phyloP scores from a whole-genome alignment of 2,113 vertebrate species.

The Circaetus gallicus region DNA sequence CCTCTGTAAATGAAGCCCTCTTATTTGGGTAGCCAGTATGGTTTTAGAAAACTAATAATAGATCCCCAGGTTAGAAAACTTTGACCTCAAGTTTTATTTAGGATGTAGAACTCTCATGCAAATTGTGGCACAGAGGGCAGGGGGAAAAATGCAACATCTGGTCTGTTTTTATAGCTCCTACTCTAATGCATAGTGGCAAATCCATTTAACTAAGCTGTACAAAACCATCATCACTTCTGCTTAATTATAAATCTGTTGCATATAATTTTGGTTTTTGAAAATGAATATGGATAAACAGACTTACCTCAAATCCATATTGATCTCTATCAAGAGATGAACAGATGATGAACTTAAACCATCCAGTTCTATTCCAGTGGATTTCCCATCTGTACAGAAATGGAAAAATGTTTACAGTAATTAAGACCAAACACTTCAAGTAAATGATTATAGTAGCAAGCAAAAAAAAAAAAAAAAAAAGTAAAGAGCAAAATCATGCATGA shows the following conservation, averaged over 20 bases:
- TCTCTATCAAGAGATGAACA: constrained; percentile 43
- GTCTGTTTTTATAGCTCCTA: constrained; percentile 1
- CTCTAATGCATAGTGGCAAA: constrained; percentile 13
- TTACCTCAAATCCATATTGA: constrained; percentile 58
- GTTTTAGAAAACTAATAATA: background rate
- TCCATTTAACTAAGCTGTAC: constrained; percentile 41
- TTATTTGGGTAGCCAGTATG: background rate
- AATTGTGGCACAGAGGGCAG: background rate
- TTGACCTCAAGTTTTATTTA: background rate
- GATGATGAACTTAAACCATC: constrained; percentile 44
- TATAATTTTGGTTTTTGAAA: constrained; percentile 25
- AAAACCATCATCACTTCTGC: constrained; percentile 36
- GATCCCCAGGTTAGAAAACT: background rate
- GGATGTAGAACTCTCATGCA: background rate
- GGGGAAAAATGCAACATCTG: background rate
- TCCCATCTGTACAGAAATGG: constrained; percentile 30
- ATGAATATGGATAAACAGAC: constrained; percentile 47
- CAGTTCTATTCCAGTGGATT: constrained; percentile 12
- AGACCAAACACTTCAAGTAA: constrained; percentile 21
- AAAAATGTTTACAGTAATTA: constrained; percentile 43
- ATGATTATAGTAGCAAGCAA: background rate
- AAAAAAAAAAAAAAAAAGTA: too few species aligned
- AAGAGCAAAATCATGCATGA: background rate
- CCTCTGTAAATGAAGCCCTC: background rate
- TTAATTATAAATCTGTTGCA: constrained; percentile 58